phyloP scores from a whole-genome alignment of 2,113 vertebrate species.

The Cercopithecus mona region DNA sequence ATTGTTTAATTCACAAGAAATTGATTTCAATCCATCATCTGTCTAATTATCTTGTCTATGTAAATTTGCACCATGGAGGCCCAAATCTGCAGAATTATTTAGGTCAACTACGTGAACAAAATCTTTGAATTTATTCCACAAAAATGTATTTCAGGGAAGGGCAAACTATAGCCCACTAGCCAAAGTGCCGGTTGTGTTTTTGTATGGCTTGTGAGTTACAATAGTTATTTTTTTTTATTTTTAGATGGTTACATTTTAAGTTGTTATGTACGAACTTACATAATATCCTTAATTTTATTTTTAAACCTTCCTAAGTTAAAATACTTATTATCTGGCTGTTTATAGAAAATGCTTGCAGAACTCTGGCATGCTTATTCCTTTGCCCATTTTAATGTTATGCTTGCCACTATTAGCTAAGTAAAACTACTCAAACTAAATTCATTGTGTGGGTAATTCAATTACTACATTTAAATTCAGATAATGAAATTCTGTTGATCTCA shows the following conservation, averaged over 20 bases:
- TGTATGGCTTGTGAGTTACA: not conserved
- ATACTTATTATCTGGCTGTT: not conserved
- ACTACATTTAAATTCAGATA: not conserved
- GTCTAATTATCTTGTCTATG: not conserved
- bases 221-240: not conserved
- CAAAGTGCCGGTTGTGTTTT: not conserved
- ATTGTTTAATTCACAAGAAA: not conserved
- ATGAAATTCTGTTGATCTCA: not conserved
- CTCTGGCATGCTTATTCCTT: not conserved
- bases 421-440: slow-evolving; percentile 13
- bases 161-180: not conserved
- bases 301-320: not conserved
- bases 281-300: not conserved
- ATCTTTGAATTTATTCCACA: not conserved
- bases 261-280: not conserved
- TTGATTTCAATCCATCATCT: not conserved
- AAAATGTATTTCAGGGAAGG: not conserved
- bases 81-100: not conserved
- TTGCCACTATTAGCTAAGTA: not conserved
- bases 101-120: not conserved
- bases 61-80: not conserved
- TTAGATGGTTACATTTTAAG: not conserved
- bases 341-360: not conserved
- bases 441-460: slow-evolving; percentile 2
- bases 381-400: not conserved